Evolutionary conservation across 2,113 vertebrate genomes (phyloP), one percentile per base, ranked within the genome.

Genomic region (Terrapene triunguis): DNA sequence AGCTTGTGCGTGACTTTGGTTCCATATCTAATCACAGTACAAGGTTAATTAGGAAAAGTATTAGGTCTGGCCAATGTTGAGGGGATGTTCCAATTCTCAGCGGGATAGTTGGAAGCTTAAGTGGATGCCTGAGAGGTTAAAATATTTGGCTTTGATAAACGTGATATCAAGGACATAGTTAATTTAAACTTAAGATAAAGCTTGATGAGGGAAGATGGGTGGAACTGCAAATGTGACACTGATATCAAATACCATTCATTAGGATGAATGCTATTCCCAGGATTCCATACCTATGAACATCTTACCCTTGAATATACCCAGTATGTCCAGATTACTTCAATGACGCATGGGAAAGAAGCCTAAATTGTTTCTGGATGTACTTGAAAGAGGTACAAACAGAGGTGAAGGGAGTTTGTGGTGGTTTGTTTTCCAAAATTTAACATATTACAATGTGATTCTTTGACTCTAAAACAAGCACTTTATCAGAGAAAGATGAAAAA

Each of bases 1-100:
- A 94, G n/a, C 78, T 95, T 44, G 27, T 86, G 93, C 88, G 74
- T 92, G n/a, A 55, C 69, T 91, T 88, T 93, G 85, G 88, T 89
- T 91, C 93, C 55, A 89, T 86, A 89, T 88, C n/a, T 57, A 97
- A 82, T 90, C 93, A 87, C 4, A 93, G 32, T 51, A 87, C 51
- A 89, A 84, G 24, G 55, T 55, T 95, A 88, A 86, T 86, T 85
- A 78, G 76, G 88, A 24, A 90, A 94, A 90, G 32, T 94, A 94
- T 94, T 85, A 74, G 21, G 55, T 86, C 76, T 90, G 91, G n/a
- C 59, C 90, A 79, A 87, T 57, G 69, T 93, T 88, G 84, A 93
- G 83, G 93, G 84, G 59, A 84, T 80, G 88, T 16, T 94, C 89
- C 51, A 92, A 13, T 88, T 94, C 85, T 93, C 86, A 93, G 85